Evolutionary conservation across 2,797 vertebrate genomes (phyloP), one percentile per base, ranked within the genome.

Genomic region (Hafferia zeledoni): DNA sequence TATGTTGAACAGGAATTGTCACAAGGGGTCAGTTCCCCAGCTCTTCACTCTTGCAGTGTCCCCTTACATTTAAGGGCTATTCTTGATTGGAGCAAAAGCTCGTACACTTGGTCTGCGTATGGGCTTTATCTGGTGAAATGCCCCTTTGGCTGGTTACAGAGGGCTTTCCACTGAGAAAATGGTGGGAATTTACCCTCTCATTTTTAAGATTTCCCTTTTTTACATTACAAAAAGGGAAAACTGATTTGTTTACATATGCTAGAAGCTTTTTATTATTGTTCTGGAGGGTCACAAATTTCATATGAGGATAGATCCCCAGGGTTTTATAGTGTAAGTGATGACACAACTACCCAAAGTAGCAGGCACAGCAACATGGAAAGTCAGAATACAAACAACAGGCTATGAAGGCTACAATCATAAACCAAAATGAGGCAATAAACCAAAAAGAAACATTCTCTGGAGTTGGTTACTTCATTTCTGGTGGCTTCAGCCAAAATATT

Each of bases 341-440:
- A 63, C 69, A 91, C 61, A 74, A 35, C 55, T 33, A 78, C 43
- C 65, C 71, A 56, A 14, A 89, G 35, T 8, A 87, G 28, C 60
- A 91, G 55, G 46, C 53, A 52, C 46, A 68, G 65, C 10, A 59
- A 78, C 61, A 71, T 56, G n/a, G 82, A 90, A 86, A 87, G 31
- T 9, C 69, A 67, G 84, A 88, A 85, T 91, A 78, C 56, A 95
- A 93, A 28, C 63, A 68, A 83, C 91, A 93, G 47, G 11, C 55
- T 76, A 17, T 23, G 50, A 37, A 87, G 65, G 33, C 27, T 28
- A 23, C 37, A 61, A 69, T 89, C 89, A 86, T 95, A 94, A 97
- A 96, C 89, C 33, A 95, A 83, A 94, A 94, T 27, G 57, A 95
- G 79, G 55, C 31, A 78, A 85, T 91, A 95, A 96, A 94, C 41